Base-by-base conservation (phyloP, 2,113 vertebrate genomes). In the Bos javanicus region DNA sequence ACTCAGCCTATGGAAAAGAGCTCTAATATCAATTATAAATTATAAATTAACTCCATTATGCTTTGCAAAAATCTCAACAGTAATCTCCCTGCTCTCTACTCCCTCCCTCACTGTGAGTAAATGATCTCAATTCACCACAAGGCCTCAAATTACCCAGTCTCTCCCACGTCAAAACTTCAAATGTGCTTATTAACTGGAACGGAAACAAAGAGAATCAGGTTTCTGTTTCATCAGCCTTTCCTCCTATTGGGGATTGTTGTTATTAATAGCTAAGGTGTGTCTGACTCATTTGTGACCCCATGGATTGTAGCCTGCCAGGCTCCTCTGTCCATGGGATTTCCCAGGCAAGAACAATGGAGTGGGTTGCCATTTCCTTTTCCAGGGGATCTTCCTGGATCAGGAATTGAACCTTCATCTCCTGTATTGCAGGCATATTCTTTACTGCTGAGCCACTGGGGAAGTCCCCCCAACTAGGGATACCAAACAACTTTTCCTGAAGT, bases 21-120 rank as follows among this genome's bases (percentile, higher is more conserved):
- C 52, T 84, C 96, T 95, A 36, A 26, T 76, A 95, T 90, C 94
- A 95, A 93, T 94, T 85, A 94, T 59, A 23, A 94, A 95, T 94
- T 91, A 97, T 98, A 98, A 98, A 98, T 98, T 97, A 98, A 97
- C 98, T 98, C 97, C 96, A 94, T 71, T 97, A 90, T 80, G 56
- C 94, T 98, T 90, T 57, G 90, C 83, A 97, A 98, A 96, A 98
- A 97, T 97, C 98, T 97, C 96, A 97, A 96, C 97, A 98, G 97
- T 80, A 91, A 96, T 97, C 97, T 97, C 89, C 93, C 48, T 52
- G 94, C 96, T 84, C 90, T 60, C 25, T 26, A 89, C 89, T 97
- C 91, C 36, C 67, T 39, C 67, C 71, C 71, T 96, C 94, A 56
- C 94, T 71, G 90, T 62, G 80, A 64, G 78, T 39, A 93, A 60